phyloP scores from a whole-genome alignment of 2,888 invertebrate species.

The Leptopilina myrica region DNA sequence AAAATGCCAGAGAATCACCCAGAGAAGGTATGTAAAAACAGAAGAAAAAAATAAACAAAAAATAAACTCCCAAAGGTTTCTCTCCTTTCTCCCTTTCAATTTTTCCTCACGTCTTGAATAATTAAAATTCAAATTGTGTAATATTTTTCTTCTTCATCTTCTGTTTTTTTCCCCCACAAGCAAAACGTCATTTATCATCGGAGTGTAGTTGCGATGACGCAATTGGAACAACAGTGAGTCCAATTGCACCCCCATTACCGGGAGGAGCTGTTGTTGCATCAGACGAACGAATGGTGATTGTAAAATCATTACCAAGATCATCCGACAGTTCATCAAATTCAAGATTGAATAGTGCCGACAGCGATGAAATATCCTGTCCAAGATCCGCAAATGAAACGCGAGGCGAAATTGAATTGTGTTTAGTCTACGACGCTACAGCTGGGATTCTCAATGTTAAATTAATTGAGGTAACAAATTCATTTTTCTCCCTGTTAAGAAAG shows the following conservation, averaged over 20 bases:
- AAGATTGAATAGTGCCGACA: conserved; percentile 79
- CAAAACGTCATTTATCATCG: conserved; percentile 63
- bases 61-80: not conserved
- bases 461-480: conserved; percentile 78
- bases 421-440: conserved; percentile 81
- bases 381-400: conserved; percentile 77
- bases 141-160: not conserved
- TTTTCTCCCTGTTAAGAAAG: not conserved
- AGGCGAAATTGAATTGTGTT: conserved; percentile 81
- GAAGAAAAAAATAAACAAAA: too few relatives aligned
- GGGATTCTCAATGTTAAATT: conserved; percentile 82
- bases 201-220: conserved; percentile 68
- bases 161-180: conserved; percentile 47
- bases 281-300: conserved; percentile 79
- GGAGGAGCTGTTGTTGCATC: conserved; percentile 67
- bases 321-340: conserved; percentile 41
- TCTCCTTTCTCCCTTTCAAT: not conserved
- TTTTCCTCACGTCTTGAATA: too few relatives aligned
- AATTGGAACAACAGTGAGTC: conserved; percentile 63
- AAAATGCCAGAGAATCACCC: conserved; percentile 51
- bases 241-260: conserved; percentile 70
- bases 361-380: conserved; percentile 76
- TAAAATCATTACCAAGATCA: conserved; percentile 64
- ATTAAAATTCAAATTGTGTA: not conserved
- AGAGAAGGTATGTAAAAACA: conserved; percentile 45